These are phyloP conservation scores for Myotis yumanensis DNA, from an alignment of 2,113 vertebrate species.

Conservation along the genomic window DNA sequence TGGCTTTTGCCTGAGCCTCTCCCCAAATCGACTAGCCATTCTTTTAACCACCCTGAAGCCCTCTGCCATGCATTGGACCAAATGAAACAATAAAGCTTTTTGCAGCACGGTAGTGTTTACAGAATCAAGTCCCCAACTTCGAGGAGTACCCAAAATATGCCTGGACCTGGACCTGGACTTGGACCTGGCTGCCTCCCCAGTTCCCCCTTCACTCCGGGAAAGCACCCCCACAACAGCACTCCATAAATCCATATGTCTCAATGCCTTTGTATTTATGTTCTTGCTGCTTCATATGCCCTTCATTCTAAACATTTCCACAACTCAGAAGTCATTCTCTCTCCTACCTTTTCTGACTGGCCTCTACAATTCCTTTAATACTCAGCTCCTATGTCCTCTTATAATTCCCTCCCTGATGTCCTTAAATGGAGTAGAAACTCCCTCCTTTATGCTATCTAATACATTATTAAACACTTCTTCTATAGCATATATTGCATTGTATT, in stretches of 20 bases:
- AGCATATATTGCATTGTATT: background rate
- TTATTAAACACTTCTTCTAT: background rate
- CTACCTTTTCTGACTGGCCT: background rate
- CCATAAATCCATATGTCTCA: background rate
- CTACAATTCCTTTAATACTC: background rate
- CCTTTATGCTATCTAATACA: background rate
- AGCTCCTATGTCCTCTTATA: background rate
- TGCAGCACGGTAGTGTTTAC: too few relatives aligned
- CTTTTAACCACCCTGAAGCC: too few relatives aligned
- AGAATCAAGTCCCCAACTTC: background rate
- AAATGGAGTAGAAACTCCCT: background rate
- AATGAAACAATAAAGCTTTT: too few relatives aligned
- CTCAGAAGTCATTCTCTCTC: background rate
- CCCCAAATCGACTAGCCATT: too few relatives aligned
- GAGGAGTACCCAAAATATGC: background rate
- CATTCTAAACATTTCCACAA: background rate
- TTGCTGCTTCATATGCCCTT: background rate
- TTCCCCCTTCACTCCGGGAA: accelerated
- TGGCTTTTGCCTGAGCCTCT: too few relatives aligned
- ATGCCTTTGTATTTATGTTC: background rate
- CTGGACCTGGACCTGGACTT: background rate
- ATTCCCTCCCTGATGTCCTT: background rate
- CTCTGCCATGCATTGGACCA: too few relatives aligned
- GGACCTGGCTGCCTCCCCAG: background rate
- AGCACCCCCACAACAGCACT: accelerated